These are phyloP conservation scores for Glandiceps talaboti DNA, from an alignment of 53 echinoderm and acorn worm species.

Conservation along the genomic window DNA sequence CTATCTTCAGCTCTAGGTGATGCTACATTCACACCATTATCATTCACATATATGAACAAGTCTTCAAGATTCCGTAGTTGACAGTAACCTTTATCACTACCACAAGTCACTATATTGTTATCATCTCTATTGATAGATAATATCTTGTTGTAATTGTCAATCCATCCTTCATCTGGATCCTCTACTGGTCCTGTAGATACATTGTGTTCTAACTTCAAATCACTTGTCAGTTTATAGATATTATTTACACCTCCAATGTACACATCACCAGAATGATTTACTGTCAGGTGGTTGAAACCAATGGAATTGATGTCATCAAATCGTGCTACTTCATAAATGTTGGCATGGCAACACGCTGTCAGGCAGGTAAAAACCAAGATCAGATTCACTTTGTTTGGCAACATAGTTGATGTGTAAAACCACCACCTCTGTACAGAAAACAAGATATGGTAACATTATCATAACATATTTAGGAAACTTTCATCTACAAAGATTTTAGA, in stretches of 20 bases:
- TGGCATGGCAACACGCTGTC: no score
- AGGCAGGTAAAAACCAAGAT: no score
- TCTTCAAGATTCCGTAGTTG: conserved; percentile 13
- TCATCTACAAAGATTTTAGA: no score
- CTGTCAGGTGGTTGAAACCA: conserved; percentile 14
- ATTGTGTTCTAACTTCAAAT: conserved; percentile 4
- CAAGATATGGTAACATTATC: no score
- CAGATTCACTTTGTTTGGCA: no score
- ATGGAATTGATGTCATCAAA: neutral
- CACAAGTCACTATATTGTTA: conserved; percentile 16
- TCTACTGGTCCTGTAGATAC: neutral
- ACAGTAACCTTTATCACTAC: conserved; percentile 11
- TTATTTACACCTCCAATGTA: conserved; percentile 5
- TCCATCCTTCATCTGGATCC: neutral
- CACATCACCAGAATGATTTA: conserved; percentile 15
- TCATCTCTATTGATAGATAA: conserved; percentile 4
- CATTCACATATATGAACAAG: neutral
- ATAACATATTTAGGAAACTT: no score
- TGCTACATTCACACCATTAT: neutral
- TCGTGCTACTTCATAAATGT: neutral
- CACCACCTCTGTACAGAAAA: no score
- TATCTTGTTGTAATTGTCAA: conserved; percentile 4
- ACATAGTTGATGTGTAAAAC: no score
- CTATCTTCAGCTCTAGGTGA: neutral
- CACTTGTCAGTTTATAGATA: conserved; percentile 11